Evolutionary conservation across 1,140 invertebrate genomes (phyloP), one percentile per base, ranked within the genome.

Genomic region (Cotesia typhae): DNA sequence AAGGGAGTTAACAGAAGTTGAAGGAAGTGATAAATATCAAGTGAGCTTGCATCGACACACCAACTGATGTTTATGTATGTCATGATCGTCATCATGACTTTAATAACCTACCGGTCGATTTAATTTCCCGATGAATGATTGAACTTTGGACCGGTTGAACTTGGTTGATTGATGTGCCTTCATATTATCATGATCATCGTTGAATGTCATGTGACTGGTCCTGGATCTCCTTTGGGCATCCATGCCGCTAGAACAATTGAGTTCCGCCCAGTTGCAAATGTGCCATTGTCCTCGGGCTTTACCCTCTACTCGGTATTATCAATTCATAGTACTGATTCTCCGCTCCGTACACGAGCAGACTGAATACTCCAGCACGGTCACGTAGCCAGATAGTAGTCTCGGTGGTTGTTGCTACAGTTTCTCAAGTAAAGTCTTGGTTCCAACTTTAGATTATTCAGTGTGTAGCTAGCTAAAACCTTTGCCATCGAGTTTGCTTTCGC

Each of bases 391-490:
- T 47, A 47, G 41, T 7, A 47, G 41, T 47, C 41, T 47, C 41
- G 6, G 41, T 47, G 6, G 41, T 10, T 47, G 41, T 47, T 47
- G 41, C 41, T 47, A 10, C 41, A 47, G 41, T 47, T 47, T 2
- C 41, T 7, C 41, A 47, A 10, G 28, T 28, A 28, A 28, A 28
- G 41, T 14, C 41, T 67, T 67, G 41, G 51, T 28, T 14, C 53
- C 20, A 20, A 17, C 14, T 12, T 28, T 6, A 55, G 51, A 36
- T 20, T 28, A 67, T 67, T 14, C 52, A 4, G 47, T 53, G 53
- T 67, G 51, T 67, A 53, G 51, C 35, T 67, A 53, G 14, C 28
- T n/a, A n/a, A 55, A 67, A 51, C 51, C 66, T 67, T 67, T 17
- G 41, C 20, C 9, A 28, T 4, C 36, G 66, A 55, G 52, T 63